Evolutionary conservation across 1,140 invertebrate species (phyloP), one percentile per base, ranked within the genome.

Genomic region (Papilio polyxenes): DNA sequence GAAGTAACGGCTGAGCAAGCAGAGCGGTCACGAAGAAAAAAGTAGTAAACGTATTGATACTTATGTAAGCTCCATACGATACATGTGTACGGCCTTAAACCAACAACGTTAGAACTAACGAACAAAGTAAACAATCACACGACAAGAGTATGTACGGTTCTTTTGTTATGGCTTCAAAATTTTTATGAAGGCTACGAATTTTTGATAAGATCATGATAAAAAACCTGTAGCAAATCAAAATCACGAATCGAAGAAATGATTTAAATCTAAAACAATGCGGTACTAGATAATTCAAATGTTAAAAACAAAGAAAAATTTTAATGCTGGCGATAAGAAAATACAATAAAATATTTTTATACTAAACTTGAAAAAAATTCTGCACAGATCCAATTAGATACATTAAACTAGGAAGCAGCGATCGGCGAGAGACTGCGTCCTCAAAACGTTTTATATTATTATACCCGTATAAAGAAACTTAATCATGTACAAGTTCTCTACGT

Each of bases 401-500:
- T 11, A 69, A 69, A 69, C 31, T 69, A 69, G 65, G 31, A 69
- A 69, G 13, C 65, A 37, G 11, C 65, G 31, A 62, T 62, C 59
- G 37, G 11, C 23, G 62, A 65, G 62, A 65, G 62, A 23, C 62
- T 31, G 20, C 65, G 65, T 69, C 65, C 65, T 69, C 31, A 69
- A 31, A 69, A 69, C 65, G 31, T 37, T 31, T 44, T 69, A 74
- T 51, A 37, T 59, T 75, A 80, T 48, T 72, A 74, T 74, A 48
- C 69, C 15, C 62, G 80, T 75, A 72, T 72, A 74, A 20, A 76
- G 81, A 77, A 40, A 82, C 48, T 74, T 59, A 76, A 75, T 81
- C 49, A 81, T 15, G 44, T 79, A 82, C 75, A n/a, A 44, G 48
- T 48, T 82, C 53, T 69, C 51, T 92, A 94, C 94, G 75, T 94